phyloP scores from a whole-genome alignment of 2,888 invertebrate species.

The Chrysolina americana region DNA sequence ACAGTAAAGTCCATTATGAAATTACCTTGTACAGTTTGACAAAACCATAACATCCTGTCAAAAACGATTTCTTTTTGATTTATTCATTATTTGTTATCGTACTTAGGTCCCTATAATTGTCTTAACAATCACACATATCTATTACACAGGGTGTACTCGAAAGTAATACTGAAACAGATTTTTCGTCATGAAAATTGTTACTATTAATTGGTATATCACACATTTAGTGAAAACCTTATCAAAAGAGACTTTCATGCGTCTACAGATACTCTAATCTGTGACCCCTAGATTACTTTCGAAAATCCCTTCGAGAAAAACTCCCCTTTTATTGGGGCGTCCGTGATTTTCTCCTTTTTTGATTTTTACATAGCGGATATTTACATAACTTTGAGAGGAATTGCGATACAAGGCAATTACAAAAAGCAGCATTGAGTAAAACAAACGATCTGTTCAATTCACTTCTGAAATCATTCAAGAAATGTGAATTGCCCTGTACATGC shows the following conservation, averaged over 20 bases:
- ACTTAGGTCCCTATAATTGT: slow-evolving; percentile 64
- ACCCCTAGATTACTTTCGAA: background rate
- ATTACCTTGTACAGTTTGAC: background rate
- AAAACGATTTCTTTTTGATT: slow-evolving; percentile 15
- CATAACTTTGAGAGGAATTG: background rate
- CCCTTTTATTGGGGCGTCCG: too few species aligned
- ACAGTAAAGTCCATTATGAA: background rate
- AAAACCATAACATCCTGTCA: background rate
- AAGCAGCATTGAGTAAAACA: background rate
- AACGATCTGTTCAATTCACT: background rate
- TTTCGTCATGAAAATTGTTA: too few species aligned
- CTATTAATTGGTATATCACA: too few species aligned
- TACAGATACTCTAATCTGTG: too few species aligned
- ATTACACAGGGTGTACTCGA: background rate
- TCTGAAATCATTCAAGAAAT: background rate
- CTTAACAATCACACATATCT: slow-evolving; percentile 62
- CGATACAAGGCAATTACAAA: slow-evolving; percentile 3
- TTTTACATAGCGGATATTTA: slow-evolving; percentile 16
- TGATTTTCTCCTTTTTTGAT: background rate
- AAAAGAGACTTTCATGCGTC: too few species aligned
- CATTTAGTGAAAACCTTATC: too few species aligned
- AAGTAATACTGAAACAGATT: background rate
- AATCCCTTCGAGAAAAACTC: background rate
- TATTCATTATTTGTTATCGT: slow-evolving; percentile 37
- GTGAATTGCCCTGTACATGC: slow-evolving; percentile 2